A percentile compares a stretch with the other conserved stretches of the same genome.
Evolutionary conservation across 2,888 invertebrate genomes (phyloP).

Genomic region (Microplitis manilae): DNA sequence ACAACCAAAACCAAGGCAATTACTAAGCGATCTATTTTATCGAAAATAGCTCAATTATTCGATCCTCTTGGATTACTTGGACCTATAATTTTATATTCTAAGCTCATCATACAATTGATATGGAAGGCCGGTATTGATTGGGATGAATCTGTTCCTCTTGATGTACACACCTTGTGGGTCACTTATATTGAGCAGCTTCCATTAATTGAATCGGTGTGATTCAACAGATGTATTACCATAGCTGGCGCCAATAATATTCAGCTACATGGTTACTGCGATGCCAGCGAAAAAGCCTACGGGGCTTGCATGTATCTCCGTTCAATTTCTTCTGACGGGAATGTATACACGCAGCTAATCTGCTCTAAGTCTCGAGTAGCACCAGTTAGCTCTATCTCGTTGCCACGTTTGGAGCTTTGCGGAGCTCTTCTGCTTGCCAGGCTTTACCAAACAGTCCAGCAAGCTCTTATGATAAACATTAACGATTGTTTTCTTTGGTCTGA

Average conservation of each 20-base stretch:
- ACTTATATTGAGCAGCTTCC: slow-evolving; percentile 11
- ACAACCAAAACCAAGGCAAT: not conserved
- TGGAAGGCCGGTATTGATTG: slow-evolving; percentile 37
- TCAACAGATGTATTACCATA: slow-evolving; percentile 15
- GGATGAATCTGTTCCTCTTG: slow-evolving; percentile 40
- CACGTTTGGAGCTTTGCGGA: slow-evolving; percentile 42
- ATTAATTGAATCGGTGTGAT: slow-evolving; percentile 21
- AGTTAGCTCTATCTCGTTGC: slow-evolving; percentile 41
- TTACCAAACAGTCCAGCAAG: slow-evolving; percentile 2
- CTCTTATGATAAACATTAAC: not conserved
- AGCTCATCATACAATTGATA: slow-evolving; percentile 35
- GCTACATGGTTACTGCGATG: slow-evolving; percentile 53
- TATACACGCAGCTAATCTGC: slow-evolving; percentile 34
- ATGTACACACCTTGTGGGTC: slow-evolving; percentile 28
- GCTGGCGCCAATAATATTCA: slow-evolving; percentile 7
- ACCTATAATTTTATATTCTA: slow-evolving; percentile 31
- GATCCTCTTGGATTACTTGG: slow-evolving; percentile 41
- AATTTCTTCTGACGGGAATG: slow-evolving; percentile 4
- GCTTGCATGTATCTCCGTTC: slow-evolving; percentile 45
- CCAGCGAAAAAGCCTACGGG: slow-evolving; percentile 52
- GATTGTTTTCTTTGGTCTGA: slow-evolving; percentile 1
- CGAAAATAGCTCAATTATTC: slow-evolving; percentile 24
- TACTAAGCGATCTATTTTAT: slow-evolving; percentile 38
- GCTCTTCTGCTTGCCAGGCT: slow-evolving; percentile 23
- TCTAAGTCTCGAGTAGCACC: slow-evolving; percentile 47